Base-by-base conservation (phyloP, 2,113 vertebrate species). In the Forbesichthys papilliferus region DNA sequence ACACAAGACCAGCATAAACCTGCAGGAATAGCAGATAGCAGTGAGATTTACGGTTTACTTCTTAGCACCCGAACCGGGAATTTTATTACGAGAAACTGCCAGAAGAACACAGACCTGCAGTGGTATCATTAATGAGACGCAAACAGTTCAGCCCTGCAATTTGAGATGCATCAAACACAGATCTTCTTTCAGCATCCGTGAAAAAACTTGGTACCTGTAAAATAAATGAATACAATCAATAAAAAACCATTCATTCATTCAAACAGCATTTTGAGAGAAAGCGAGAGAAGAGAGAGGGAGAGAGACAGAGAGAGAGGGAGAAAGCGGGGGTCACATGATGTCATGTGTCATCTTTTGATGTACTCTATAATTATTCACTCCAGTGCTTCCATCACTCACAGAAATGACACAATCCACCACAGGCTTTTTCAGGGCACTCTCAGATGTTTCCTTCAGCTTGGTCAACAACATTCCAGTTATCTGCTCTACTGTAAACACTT, bases 341-440 rank as follows among this genome's bases (percentile, higher is more conserved):
- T 27, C 27, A 27, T 27, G 27, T 27, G 27, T 52, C 18, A 52
- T 8, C 33, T 12, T 10, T 4, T 33, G n/a, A 58, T 34, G n/a
- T 13, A 20, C 5, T 51, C 33, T 27, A 48, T 48, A 1, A 57
- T 5, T 34, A 1, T 11, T 11, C 8, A 42, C n/a, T n/a, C 20
- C 10, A 10, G 42, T 5, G 71, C 14, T 48, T 27, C 63, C 9
- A 14, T 69, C 14, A 90, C 96, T 94, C 85, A 98, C 97, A 52
- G 97, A 98, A 87, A 98, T 94, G 64, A 98, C 97, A 47, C 97
- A 98, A 84, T 98, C 97, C 16, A 95, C 94, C 76, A 98, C 96
- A 1, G 97, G 96, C 78, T 98, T 98, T 90, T 98, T 98, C 79
- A 98, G 85, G 52, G 95, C 95, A n/a, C 83, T 93, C 86, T 98